These are phyloP conservation scores for Mechanitis messenoides DNA, from an alignment of 2,888 invertebrate genomes.

Conservation along the genomic window DNA sequence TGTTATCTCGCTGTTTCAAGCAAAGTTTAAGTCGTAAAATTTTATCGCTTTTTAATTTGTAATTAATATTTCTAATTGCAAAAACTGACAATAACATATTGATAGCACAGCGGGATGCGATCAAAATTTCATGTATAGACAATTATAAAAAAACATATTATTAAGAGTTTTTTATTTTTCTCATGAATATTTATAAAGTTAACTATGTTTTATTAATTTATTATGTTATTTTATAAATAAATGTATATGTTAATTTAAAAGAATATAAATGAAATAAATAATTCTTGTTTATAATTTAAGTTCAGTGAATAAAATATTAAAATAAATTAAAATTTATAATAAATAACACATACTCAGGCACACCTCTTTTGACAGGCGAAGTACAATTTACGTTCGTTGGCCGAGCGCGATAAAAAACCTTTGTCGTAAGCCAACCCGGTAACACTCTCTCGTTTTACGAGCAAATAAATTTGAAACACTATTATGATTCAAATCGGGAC, in stretches of 20 bases:
- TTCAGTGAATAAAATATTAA: background rate
- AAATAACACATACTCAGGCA: constrained; percentile 7
- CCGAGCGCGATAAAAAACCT: constrained; percentile 67
- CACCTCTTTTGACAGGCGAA: constrained; percentile 62
- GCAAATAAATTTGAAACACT: constrained; percentile 74
- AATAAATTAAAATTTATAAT: background rate
- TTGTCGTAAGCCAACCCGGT: constrained; percentile 65
- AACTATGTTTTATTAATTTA: no score
- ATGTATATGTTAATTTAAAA: no score
- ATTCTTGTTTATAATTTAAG: background rate
- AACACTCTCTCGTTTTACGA: constrained; percentile 70
- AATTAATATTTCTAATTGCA: constrained; percentile 41
- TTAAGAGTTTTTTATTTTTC: no score
- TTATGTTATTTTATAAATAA: no score
- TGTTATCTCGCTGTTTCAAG: no score
- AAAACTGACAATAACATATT: constrained; percentile 39
- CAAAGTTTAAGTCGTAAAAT: constrained; percentile 16
- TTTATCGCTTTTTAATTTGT: constrained; percentile 44
- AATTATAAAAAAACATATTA: no score
- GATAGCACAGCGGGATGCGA: constrained; percentile 22
- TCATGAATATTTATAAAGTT: no score
- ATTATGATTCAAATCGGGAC: constrained; percentile 73
- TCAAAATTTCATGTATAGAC: background rate
- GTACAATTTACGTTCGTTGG: constrained; percentile 69
- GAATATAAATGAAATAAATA: background rate